Percentiles rank a stretch among this genome's conserved stretches.
Evolutionary conservation across 2,888 invertebrate species (phyloP).

Genomic region (Acanthococcus lagerstroemiae): DNA sequence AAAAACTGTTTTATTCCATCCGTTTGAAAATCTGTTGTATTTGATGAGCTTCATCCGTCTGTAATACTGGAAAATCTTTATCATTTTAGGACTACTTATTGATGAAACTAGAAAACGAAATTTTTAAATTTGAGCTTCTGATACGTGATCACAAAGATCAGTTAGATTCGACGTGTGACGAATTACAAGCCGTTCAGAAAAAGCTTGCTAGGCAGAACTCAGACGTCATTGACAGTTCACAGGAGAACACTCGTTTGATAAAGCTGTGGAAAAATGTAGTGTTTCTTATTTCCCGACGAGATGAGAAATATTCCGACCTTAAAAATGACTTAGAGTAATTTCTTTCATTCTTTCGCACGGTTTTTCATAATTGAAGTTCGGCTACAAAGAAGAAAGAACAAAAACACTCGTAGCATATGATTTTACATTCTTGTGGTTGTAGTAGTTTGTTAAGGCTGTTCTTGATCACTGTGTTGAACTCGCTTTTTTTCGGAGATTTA

Average conservation of each 20-base stretch:
- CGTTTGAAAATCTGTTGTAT: too few relatives aligned
- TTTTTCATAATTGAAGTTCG: too few relatives aligned
- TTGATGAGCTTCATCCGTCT: too few relatives aligned
- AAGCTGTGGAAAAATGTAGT: conserved; percentile 67
- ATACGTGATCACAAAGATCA: conserved; percentile 55
- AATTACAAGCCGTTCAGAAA: conserved; percentile 50
- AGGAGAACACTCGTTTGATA: conserved; percentile 58
- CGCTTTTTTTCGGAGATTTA: too few relatives aligned
- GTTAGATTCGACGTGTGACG: conserved; percentile 52
- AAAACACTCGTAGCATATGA: too few relatives aligned
- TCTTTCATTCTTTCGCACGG: too few relatives aligned
- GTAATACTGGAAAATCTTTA: too few relatives aligned
- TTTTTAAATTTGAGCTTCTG: conserved; percentile 59
- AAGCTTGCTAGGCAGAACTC: conserved; percentile 59
- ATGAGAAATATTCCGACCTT: conserved; percentile 54
- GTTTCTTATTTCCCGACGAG: conserved; percentile 56
- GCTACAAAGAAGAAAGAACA: too few relatives aligned
- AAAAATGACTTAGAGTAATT: conserved; percentile 52
- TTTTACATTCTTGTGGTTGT: too few relatives aligned
- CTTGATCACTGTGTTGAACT: too few relatives aligned
- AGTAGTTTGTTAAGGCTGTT: too few relatives aligned
- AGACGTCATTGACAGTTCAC: conserved; percentile 59
- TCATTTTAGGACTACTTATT: conserved; percentile 51
- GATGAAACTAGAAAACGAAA: conserved; percentile 56
- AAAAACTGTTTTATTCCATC: too few relatives aligned